Evolutionary conservation across 2,797 vertebrate species (phyloP).

Genomic region (Neopelma chrysocephalum): DNA sequence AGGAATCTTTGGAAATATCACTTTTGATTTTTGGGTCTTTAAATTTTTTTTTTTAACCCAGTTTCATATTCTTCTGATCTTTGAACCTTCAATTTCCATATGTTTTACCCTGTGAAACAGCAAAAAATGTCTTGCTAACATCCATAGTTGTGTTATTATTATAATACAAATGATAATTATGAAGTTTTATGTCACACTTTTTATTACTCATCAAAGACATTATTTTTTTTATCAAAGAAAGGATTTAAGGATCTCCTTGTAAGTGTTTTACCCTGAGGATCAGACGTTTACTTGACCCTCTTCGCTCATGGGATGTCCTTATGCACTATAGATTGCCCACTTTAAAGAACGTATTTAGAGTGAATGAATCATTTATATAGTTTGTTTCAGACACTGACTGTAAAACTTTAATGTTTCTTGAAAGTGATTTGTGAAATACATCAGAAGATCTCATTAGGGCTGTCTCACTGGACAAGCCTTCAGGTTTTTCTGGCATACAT

Average conservation of each 20-base stretch:
- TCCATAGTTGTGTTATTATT: background rate
- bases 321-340: background rate
- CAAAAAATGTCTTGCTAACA: background rate
- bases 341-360: background rate
- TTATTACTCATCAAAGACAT: background rate
- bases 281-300: background rate
- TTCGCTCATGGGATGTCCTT: background rate
- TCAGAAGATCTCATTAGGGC: background rate
- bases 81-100: background rate
- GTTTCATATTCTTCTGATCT: background rate
- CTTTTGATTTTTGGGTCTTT: background rate
- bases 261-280: background rate
- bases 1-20: background rate
- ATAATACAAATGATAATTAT: background rate
- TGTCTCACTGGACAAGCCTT: background rate
- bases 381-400: background rate
- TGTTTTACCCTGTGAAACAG: background rate
- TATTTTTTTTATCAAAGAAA: background rate
- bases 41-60: background rate
- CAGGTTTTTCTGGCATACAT: background rate
- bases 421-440: background rate
- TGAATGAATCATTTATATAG: background rate
- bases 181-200: background rate
- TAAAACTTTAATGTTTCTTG: background rate
- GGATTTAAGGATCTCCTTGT: background rate